Base-by-base conservation (phyloP, 2,888 invertebrate genomes). In the Campaea margaritaria region DNA sequence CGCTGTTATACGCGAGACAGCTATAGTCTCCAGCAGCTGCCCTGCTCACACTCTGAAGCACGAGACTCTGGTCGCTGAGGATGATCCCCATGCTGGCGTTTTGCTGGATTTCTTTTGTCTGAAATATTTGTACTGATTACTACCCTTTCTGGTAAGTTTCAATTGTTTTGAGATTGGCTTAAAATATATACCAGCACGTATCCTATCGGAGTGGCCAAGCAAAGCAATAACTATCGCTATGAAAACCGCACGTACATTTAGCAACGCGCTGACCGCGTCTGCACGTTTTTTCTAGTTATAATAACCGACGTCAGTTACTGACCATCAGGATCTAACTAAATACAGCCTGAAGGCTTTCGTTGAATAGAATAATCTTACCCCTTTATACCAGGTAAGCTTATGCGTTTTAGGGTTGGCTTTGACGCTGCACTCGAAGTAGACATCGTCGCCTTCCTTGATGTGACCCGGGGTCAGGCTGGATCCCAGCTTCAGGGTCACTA, bases 401-500 rank as follows among this genome's bases (percentile, higher is more conserved):
- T 96, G 95, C 14, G 94, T 94, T 95, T 95, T 96, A 0, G 97
- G 97, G 89, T 97, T 97, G 16, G 97, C 96, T 82, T 96, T 96
- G 76, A 97, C 97, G 84, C 95, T 96, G 91, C 97, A 97, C 83
- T 97, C 97, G 82, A 97, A 97, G 93, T 97, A 97, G 11, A 97
- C 97, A 82, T 97, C 97, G 62, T 96, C 96, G 8, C 96, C 97
- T 85, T 97, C 97, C 73, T 96, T 96, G 76, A 98, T 96, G 71
- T 95, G 95, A 64, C 94, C 94, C 0, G 96, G 95, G 79, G 97
- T 95, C 45, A 97, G 92, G 73, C 95, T 97, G 70, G 96, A 96
- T 3, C 97, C 97, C 70, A 97, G 93, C 78, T 96, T 96, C 70
- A 97, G 85, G 10, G 95, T 95, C 57, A 97, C 96, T 72, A 97